Base-by-base conservation (phyloP, 2,888 invertebrate genomes). In the Tetragnatha montana region DNA sequence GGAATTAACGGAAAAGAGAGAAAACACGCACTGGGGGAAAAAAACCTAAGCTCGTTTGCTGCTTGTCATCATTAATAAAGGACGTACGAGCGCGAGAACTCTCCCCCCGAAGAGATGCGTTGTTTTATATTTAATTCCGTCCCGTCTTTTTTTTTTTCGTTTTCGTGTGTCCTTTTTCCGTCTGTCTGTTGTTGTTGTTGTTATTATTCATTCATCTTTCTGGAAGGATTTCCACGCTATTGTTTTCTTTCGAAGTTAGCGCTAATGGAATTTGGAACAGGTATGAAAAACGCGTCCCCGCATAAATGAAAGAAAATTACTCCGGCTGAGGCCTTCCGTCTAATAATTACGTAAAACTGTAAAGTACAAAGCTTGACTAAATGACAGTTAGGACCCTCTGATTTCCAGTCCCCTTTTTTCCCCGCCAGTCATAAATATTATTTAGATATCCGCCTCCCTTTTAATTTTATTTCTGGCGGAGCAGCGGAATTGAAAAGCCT, bases 341-440 rank as follows among this genome's bases (percentile, higher is more conserved):
- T 86, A 75, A 85, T 89, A 89, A 89, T 89, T 86, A 89, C 81
- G 89, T 89, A 85, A 89, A 89, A 89, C 89, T 84, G 89, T 81
- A 81, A 81, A 71, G 85, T 81, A 81, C 81, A 86, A 81, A 89
- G 85, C 69, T 76, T 70, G 68, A 47, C 71, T 51, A 88, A 88
- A 88, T 88, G 87, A 88, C 87, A 82, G 76, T 71, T 88, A 70
- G 51, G 76, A 50, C 60, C 17, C 71, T 71, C n/a, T 71, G 19
- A 19, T 71, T 70, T n/a, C 70, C 51, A 22, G 22, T 81, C 69
- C 51, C 70, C 17, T 22, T 71, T 73, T 73, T 79, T 76, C 71
- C 50, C 69, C 49, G 35, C 70, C 21, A 8, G 74, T 74, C 82
- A 82, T 82, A 74, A 74, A 74, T 82, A 82, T 76, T 76, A 68